phyloP scores from a whole-genome alignment of 2,888 invertebrate species.

The Agonopterix alstromeriana region DNA sequence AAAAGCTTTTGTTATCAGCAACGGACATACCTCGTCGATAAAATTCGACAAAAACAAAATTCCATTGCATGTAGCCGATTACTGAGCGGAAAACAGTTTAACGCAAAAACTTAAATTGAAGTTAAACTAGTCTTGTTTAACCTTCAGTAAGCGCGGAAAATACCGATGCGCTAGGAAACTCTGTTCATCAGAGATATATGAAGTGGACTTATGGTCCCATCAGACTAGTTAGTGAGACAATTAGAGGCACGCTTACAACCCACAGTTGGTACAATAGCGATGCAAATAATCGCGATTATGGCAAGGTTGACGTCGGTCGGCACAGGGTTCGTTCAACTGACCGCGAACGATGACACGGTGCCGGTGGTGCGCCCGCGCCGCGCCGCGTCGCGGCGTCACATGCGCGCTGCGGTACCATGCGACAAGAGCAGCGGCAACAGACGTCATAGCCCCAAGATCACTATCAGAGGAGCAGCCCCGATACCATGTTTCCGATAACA shows the following conservation, averaged over 20 bases:
- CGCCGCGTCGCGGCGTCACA: constrained; percentile 27
- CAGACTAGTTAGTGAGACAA: constrained; percentile 33
- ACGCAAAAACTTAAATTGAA: no score
- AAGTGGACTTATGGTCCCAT: constrained; percentile 13
- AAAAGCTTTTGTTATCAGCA: neutral
- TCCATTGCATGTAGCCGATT: no score
- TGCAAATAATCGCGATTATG: constrained; percentile 75
- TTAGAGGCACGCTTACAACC: constrained; percentile 48
- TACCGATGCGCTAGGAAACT: no score
- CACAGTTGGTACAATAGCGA: constrained; percentile 61
- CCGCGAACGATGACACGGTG: constrained; percentile 74
- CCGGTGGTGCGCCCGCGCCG: no score
- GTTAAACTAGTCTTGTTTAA: no score
- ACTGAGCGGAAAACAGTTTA: no score
- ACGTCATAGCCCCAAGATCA: neutral
- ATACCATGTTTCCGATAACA: no score
- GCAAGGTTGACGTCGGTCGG: constrained; percentile 72
- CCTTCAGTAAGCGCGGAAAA: no score
- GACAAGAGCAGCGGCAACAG: neutral
- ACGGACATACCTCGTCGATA: neutral
- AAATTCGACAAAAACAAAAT: no score
- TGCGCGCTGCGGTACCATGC: neutral
- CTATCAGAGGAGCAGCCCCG: no score
- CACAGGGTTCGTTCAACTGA: constrained; percentile 75
- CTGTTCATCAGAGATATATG: neutral